Base-by-base conservation (phyloP, 2,888 invertebrate species). In the Rosalia funebris region DNA sequence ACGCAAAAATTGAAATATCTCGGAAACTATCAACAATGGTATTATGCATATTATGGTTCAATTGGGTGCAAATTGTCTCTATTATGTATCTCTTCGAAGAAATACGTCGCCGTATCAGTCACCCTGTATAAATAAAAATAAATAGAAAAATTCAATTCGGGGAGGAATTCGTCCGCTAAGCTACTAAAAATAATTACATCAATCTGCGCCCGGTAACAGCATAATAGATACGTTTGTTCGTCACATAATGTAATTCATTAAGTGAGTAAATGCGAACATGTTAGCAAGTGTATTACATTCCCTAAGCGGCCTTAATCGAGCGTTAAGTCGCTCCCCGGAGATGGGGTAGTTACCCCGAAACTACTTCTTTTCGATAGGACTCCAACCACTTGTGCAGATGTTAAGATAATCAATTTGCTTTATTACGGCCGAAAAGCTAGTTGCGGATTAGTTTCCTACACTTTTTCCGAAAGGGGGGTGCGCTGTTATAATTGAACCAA, bases 301-400 rank as follows among this genome's bases (percentile, higher is more conserved):
- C 79, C 78, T 73, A 76, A 78, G 78, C 79, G 77, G 74, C 78
- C 77, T 78, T 80, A 81, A 81, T 80, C 80, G 81, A 80, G 75
- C 80, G 81, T 78, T 79, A 80, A 80, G 79, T 75, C 76, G 75
- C 64, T 71, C 79, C 77, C 77, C 45, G 59, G 77, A 71, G 78
- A 76, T 42, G 65, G 76, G 75, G 75, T 72, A 74, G 71, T 74
- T 71, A 70, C 71, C 70, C 68, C 70, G 63, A 69, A 67, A 70
- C 61, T 64, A 57, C 56, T 60, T 65, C 66, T 66, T 66, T 42
- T 31, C 36, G 53, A 48, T 55, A 15, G 55, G 52, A 58, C 52
- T 31, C 60, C 53, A 48, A 55, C 70, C 72, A 72, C 72, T 72
- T 66, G 65, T 66, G 65, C 72, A 72, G 65, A 72, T 72, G 72